Evolutionary conservation across 2,888 invertebrate species (phyloP), one percentile per base, ranked within the genome.

Genomic region (Leptopilina drosophilae): DNA sequence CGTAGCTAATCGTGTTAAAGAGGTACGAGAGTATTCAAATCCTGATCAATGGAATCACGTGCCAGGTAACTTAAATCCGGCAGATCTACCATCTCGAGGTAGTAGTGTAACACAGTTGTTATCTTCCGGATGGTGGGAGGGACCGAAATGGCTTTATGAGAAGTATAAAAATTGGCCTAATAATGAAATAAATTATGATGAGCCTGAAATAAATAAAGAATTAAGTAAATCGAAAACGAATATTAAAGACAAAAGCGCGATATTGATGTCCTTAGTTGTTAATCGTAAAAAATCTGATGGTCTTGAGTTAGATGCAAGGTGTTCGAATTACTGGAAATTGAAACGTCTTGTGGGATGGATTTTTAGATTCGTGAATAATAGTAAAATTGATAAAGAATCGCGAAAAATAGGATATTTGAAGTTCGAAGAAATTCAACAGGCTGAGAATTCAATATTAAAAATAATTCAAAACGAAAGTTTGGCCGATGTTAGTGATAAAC

Each of bases 81-180:
- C 89, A 0, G 90, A 90, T 79, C 77, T 89, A 14, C 87, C 88
- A 7, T 89, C 89, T 4, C 65, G 89, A 65, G 89, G 89, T 7
- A 89, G 89, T 80, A 78, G 78, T 11, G 81, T 84, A 2, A 76
- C 82, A 66, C 77, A 85, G 15, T 81, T 90, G 5, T 4, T 85
- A 11, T 80, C 87, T 53, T 84, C 86, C 7, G 75, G 78, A 83
- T 90, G 89, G 89, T 90, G 88, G 89, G 82, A 85, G 81, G 88
- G 88, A 12, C 89, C 88, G 12, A 20, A 69, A 5, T 90, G 88
- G 89, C 78, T 90, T n/a, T 79, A 76, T 69, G 40, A 64, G 59
- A 11, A 78, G 7, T 62, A 79, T 40, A 77, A 84, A 33, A 11
- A 80, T 12, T 88, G 88, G 87, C 87, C 88, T 7, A 49, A 40